Conservation (phyloP, 2,888 invertebrate genomes). For the Dicranocentrus wangi region DNA sequence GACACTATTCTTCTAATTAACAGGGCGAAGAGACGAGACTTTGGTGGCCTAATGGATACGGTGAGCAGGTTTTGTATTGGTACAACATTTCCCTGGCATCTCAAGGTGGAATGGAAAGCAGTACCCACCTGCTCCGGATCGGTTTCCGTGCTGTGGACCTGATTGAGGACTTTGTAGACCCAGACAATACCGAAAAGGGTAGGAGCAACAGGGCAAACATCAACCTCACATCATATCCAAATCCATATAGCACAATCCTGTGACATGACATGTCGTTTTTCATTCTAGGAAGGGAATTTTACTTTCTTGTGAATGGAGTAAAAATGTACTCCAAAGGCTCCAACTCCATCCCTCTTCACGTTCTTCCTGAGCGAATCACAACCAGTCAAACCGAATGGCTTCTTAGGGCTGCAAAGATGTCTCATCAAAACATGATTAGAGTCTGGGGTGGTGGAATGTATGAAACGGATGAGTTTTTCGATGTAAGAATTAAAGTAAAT, state of each 20-base stretch:
- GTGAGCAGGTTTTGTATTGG: slow-evolving; percentile 83
- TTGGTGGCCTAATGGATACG: slow-evolving; percentile 98
- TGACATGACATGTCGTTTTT: background rate
- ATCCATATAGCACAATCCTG: background rate
- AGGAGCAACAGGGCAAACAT: background rate
- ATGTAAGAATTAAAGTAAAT: slow-evolving; percentile 50
- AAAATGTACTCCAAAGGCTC: slow-evolving; percentile 78
- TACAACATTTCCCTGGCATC: slow-evolving; percentile 77
- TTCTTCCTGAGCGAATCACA: slow-evolving; percentile 75
- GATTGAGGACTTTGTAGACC: slow-evolving; percentile 81
- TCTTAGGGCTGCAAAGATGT: slow-evolving; percentile 75
- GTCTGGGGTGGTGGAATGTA: slow-evolving; percentile 70
- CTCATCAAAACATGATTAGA: slow-evolving; percentile 77
- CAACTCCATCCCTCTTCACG: slow-evolving; percentile 78
- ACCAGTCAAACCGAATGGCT: slow-evolving; percentile 74
- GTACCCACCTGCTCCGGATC: slow-evolving; percentile 79
- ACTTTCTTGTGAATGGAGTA: slow-evolving; percentile 77
- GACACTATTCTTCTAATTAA: no score
- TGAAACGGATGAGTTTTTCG: slow-evolving; percentile 60
- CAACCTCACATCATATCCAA: no score
- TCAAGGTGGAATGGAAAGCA: slow-evolving; percentile 43
- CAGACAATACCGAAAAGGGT: slow-evolving; percentile 26
- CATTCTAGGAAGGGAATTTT: slow-evolving; percentile 75
- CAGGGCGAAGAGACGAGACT: slow-evolving; percentile 76
- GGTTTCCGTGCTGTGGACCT: slow-evolving; percentile 92